phyloP scores from a whole-genome alignment of 2,888 invertebrate genomes.

The Erebia palarica region DNA sequence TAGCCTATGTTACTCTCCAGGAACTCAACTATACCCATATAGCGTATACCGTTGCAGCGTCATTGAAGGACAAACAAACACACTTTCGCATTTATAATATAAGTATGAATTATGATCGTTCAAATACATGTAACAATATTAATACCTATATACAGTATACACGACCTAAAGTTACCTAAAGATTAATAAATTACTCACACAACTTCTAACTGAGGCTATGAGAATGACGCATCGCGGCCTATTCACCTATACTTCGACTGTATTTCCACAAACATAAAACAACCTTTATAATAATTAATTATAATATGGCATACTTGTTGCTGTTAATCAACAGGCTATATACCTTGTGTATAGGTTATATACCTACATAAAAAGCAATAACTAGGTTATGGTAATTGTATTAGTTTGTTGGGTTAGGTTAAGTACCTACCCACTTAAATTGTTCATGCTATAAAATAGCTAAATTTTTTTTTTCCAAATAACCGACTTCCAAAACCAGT shows the following conservation, averaged over 20 bases:
- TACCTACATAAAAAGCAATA: too few species aligned
- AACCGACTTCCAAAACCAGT: too few species aligned
- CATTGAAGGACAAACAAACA: too few species aligned
- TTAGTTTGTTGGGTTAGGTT: background rate
- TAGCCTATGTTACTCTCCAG: too few species aligned
- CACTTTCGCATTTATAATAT: too few species aligned
- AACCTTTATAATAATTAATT: constrained; percentile 1
- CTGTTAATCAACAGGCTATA: background rate
- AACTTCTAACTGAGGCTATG: background rate
- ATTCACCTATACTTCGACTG: background rate
- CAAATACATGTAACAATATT: background rate
- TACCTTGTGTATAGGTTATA: background rate
- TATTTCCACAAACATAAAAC: background rate
- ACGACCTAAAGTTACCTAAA: background rate
- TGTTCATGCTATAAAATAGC: too few species aligned
- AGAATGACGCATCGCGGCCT: constrained; percentile 1
- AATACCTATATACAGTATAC: too few species aligned
- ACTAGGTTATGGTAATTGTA: too few species aligned
- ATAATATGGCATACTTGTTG: background rate
- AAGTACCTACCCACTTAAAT: too few species aligned
- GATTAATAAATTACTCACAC: constrained; percentile 1
- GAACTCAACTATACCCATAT: too few species aligned
- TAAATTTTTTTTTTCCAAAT: too few species aligned
- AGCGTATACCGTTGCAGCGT: too few species aligned
- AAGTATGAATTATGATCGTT: background rate